A percentile compares a stretch with the other conserved stretches of the same genome.
Evolutionary conservation across 2,888 invertebrate genomes (phyloP).

Genomic region (Tenthredo livida): DNA sequence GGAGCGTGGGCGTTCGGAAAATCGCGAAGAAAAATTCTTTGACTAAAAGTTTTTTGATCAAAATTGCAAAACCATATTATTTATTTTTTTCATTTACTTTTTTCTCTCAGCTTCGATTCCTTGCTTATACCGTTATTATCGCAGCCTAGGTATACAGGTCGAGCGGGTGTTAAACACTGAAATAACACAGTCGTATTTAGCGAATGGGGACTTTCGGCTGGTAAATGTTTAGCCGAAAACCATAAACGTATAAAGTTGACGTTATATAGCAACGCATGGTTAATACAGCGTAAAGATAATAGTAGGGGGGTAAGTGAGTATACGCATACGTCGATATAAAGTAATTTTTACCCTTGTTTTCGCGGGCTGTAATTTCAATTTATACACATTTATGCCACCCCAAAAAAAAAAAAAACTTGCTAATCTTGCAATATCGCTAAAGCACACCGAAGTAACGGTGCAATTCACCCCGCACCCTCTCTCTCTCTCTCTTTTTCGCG

Average conservation of each 20-base stretch:
- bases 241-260: constrained; percentile 25
- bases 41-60: not conserved
- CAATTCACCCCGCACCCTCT: not conserved
- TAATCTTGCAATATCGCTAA: constrained; percentile 46
- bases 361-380: constrained; percentile 45
- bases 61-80: not conserved
- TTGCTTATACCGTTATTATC: not conserved
- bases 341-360: constrained; percentile 51
- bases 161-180: not conserved
- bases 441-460: constrained; percentile 3
- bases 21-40: not conserved
- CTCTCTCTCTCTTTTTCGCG: not conserved
- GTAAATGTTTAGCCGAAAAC: constrained; percentile 24
- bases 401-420: not conserved
- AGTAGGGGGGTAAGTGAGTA: not conserved
- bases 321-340: constrained; percentile 32
- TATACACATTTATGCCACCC: constrained; percentile 48
- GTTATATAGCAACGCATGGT: not conserved
- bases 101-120: not conserved
- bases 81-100: not conserved
- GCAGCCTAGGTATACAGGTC: no score
- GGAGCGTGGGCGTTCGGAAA: not conserved
- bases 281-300: constrained; percentile 43
- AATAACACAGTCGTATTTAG: no score
- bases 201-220: not conserved